Evolutionary conservation across 2,888 invertebrate species (phyloP), one percentile per base, ranked within the genome.

Genomic region (Tenthredo scrophulariae): DNA sequence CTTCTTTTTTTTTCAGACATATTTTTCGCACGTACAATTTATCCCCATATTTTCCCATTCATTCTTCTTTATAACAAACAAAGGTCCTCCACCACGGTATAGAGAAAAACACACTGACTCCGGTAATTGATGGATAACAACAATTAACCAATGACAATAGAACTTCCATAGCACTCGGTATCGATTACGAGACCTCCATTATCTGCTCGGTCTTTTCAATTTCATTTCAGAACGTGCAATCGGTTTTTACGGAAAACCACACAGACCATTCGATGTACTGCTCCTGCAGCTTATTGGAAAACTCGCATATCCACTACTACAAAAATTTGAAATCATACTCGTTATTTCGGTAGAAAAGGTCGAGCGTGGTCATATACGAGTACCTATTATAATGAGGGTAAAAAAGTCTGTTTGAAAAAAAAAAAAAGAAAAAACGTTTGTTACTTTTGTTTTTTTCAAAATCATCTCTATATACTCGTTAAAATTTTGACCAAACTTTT

Each of bases 81-180:
- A 62, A 26, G 26, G 26, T 62, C n/a, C 50, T n/a, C 54, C 54
- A n/a, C n/a, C 54, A 54, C n/a, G 54, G n/a, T n/a, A 6, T 54
- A 54, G 54, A 54, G 54, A 54, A 18, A 33, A 33, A 43, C 4
- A 40, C 26, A 43, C 43, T 74, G 74, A 43, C 40, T 40, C 43
- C 40, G 74, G 22, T 46, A 74, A 74, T 74, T 74, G 43, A 74
- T 74, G 40, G 74, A 46, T 74, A 74, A 77, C 54, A 54, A 77
- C 77, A 54, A 77, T 54, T 77, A 54, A 77, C 77, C 46, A 54
- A 77, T 54, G 77, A 77, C 50, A 77, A 54, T 77, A 33, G 46
- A 54, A 77, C 33, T 77, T 77, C 54, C 77, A 74, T 43, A 74
- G 72, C 54, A 77, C 54, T 77, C 50, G 77, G 40, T 33, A 54